Percentiles rank a stretch among this genome's conserved stretches.
Evolutionary conservation across 2,797 vertebrate genomes (phyloP).

Genomic region (Microcaecilia unicolor): DNA sequence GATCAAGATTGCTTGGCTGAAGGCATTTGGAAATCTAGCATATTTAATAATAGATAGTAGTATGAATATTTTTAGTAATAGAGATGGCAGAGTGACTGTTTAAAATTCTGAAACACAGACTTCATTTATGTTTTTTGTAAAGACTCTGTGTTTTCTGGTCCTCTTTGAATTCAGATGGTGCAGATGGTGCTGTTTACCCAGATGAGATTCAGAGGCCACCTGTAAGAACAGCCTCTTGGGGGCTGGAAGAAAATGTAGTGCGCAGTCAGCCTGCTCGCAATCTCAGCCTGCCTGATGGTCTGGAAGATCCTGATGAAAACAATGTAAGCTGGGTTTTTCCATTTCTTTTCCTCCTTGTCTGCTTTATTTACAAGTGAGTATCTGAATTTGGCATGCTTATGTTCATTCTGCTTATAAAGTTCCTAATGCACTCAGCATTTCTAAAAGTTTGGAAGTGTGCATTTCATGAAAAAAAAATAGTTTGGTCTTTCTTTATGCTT

Average conservation of each 20-base stretch:
- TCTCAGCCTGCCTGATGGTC: constrained; percentile 83
- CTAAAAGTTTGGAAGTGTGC: rapidly evolving
- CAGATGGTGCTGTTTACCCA: constrained; percentile 81
- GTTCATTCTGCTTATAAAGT: background rate
- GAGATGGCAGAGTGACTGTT: too few species aligned
- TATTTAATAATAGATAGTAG: too few species aligned
- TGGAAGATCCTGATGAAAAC: constrained; percentile 83
- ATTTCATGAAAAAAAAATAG: background rate
- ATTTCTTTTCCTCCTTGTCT: background rate
- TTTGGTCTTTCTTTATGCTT: background rate
- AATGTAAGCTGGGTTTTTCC: constrained; percentile 53
- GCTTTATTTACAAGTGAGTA: background rate
- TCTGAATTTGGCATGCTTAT: background rate
- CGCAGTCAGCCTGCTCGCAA: constrained; percentile 93
- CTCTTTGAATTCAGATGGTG: constrained; percentile 64
- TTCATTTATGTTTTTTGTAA: too few species aligned
- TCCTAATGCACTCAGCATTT: background rate
- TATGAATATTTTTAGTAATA: too few species aligned
- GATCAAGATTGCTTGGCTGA: too few species aligned
- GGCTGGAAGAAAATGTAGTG: constrained; percentile 81
- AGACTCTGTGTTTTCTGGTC: too few species aligned
- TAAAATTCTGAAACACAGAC: too few species aligned
- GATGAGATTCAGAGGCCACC: constrained; percentile 87
- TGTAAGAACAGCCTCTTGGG: constrained; percentile 75
- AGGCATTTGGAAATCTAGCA: too few species aligned